Base-by-base conservation (phyloP, 2,888 invertebrate species). In the Aromia moschata region DNA sequence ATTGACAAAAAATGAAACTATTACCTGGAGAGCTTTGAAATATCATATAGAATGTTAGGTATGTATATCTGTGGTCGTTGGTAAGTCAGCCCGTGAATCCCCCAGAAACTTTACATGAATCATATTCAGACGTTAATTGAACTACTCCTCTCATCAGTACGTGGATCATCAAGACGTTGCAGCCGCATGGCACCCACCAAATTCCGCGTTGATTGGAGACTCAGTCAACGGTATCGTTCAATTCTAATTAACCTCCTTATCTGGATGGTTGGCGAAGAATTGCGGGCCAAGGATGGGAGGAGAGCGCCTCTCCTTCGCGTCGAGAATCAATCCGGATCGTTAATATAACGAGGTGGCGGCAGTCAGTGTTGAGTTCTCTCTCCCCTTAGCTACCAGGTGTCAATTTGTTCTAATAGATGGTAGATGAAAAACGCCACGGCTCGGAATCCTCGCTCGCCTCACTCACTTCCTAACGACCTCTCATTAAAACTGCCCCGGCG, bases 341-440 rank as follows among this genome's bases (percentile, higher is more conserved):
- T 77, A 77, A 75, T 75, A 75, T 78, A 78, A 78, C 77, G 77
- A 78, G 76, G 74, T 72, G 73, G 73, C 71, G 47, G n/a, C 47
- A 56, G 55, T n/a, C 30, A 52, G 52, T 52, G 52, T 31, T 41
- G 52, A 52, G 41, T 40, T 40, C 66, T 70, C 71, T 73, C 75
- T 70, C 71, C 73, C 75, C 73, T 71, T 70, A 74, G 75, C 74
- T 74, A 76, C 78, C 78, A 81, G 80, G 80, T 81, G 81, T 80
- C 81, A 81, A 81, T 81, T 81, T 81, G 80, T 81, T 80, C 79
- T 81, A 81, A 81, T 80, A 79, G 79, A 81, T 81, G 80, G 80
- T 76, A 75, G 68, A 58, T 59, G 64, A 64, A 64, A 64, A 64
- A 64, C 64, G 64, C 58, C 49, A 62, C 57, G 57, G 61, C 67